Percentiles rank a stretch among this genome's conserved stretches.
These are phyloP conservation scores for Microplitis manilae DNA, from an alignment of 2,888 invertebrate genomes.

Conservation along the genomic window DNA sequence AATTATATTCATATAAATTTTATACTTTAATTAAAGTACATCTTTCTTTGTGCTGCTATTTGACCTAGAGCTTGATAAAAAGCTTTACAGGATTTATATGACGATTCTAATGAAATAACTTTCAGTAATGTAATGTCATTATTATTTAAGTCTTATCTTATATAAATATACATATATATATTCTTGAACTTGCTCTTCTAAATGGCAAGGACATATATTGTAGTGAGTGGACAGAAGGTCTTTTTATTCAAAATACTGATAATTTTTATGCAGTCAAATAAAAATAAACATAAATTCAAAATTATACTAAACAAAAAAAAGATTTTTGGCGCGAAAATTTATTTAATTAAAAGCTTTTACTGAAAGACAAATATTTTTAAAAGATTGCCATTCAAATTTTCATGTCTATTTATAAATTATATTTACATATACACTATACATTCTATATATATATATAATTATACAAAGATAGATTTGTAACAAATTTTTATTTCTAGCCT, in stretches of 20 bases:
- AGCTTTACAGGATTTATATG: not conserved
- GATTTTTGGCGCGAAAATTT: too few relatives aligned
- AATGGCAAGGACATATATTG: not conserved
- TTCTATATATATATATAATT: too few relatives aligned
- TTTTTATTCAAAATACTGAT: not conserved
- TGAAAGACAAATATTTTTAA: too few relatives aligned
- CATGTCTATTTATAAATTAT: too few relatives aligned
- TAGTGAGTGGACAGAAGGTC: not conserved
- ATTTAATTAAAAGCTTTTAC: too few relatives aligned
- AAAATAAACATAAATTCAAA: not conserved
- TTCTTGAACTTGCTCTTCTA: not conserved
- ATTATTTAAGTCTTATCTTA: not conserved
- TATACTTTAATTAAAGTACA: not conserved
- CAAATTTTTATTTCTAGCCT: too few relatives aligned
- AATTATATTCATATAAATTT: not conserved
- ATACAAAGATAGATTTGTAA: too few relatives aligned
- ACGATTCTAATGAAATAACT: not conserved
- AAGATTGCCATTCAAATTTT: too few relatives aligned
- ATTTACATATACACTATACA: too few relatives aligned
- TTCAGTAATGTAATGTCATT: not conserved
- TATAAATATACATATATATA: not conserved
- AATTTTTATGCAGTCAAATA: not conserved
- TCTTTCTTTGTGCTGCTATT: conserved; percentile 6
- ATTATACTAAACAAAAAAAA: too few relatives aligned
- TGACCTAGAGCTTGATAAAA: not conserved